Evolutionary conservation across 2,113 vertebrate genomes (phyloP).

Genomic region (Sigmodon hispidus): DNA sequence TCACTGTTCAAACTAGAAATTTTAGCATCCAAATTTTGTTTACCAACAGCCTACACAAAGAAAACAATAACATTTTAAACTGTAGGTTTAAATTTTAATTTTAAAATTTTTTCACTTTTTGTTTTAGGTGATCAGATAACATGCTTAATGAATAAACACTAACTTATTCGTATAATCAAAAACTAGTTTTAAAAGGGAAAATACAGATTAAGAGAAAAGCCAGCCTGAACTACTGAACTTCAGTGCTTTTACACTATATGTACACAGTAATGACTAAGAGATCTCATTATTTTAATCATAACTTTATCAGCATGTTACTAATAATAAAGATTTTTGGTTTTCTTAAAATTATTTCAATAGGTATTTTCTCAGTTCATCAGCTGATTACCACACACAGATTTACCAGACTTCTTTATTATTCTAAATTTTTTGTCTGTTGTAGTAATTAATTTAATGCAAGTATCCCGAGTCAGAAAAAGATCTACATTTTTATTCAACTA

Average conservation of each 20-base stretch:
- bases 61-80: slow-evolving; percentile 66
- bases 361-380: not conserved
- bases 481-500: slow-evolving; percentile 4
- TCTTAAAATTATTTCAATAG: slow-evolving; percentile 43
- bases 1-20: slow-evolving; percentile 86
- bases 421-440: not conserved
- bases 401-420: not conserved
- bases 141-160: slow-evolving; percentile 46
- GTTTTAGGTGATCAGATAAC: slow-evolving; percentile 19
- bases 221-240: not conserved
- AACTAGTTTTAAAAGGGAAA: slow-evolving; percentile 49
- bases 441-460: not conserved
- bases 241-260: not conserved
- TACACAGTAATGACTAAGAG: not conserved
- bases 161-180: slow-evolving; percentile 52
- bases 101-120: slow-evolving; percentile 50
- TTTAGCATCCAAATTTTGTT: slow-evolving; percentile 82
- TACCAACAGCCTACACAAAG: slow-evolving; percentile 81
- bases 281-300: not conserved
- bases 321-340: not conserved
- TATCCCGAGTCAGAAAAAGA: slow-evolving; percentile 43
- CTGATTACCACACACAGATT: not conserved
- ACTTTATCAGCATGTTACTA: slow-evolving; percentile 33
- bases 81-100: slow-evolving; percentile 7
- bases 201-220: not conserved